Conservation (phyloP, 2,113 vertebrate species). For the Dolichotis patagonum region DNA sequence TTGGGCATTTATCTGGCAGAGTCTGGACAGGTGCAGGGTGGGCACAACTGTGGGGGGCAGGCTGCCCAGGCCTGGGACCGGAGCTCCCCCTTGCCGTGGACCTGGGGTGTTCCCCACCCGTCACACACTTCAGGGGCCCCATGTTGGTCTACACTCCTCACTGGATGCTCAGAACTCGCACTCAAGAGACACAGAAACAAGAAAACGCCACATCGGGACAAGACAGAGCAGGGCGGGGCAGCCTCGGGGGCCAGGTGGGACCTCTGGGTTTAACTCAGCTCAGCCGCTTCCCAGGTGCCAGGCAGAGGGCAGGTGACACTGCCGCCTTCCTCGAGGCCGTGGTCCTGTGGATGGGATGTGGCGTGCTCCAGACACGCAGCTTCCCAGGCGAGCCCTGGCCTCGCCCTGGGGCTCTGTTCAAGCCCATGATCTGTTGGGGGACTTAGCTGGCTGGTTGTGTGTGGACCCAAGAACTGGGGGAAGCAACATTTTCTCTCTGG, state of each 20-base stretch:
- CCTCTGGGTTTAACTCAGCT: not conserved
- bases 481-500: not conserved
- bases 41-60: not conserved
- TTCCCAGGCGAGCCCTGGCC: not conserved
- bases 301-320: rapidly evolving
- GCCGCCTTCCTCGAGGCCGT: not conserved
- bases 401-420: too few relatives aligned
- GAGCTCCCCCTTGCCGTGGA: not conserved
- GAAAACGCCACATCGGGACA: not conserved
- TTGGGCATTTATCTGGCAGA: not conserved
- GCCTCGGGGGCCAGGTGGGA: not conserved
- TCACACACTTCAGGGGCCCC: rapidly evolving
- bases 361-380: rapidly evolving
- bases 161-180: not conserved
- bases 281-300: not conserved
- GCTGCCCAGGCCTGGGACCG: not conserved
- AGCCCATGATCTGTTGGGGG: rapidly evolving
- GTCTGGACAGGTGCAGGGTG: not conserved
- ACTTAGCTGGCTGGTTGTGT: not conserved
- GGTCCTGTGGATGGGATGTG: rapidly evolving
- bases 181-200: not conserved
- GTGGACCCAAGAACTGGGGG: not conserved
- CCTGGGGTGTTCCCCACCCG: not conserved
- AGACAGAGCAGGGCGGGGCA: not conserved
- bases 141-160: not conserved